Base-by-base conservation (phyloP, 2,888 invertebrate genomes). In the Mythimna ferrago region DNA sequence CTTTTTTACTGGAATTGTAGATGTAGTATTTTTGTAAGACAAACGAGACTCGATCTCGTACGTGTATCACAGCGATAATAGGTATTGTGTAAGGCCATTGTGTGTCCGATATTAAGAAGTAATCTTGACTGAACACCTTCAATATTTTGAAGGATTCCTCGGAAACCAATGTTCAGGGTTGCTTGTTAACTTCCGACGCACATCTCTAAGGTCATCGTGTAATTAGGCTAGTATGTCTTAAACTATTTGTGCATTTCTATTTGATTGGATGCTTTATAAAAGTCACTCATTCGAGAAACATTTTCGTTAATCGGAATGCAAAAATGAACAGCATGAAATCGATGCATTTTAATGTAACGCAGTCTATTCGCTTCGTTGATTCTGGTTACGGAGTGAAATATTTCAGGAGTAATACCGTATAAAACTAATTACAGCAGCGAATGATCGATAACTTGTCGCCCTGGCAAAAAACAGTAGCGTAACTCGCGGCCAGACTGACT, bases 41-140 rank as follows among this genome's bases (percentile, higher is more conserved):
- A 87, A 91, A 86, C 92, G 94, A 92, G 94, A 88, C 86, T 80
- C 81, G 88, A 86, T 86, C 94, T 94, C 94, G 91, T 91, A 93
- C 94, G 96, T 96, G 96, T 96, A 96, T 96, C 93, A 94, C 92
- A 96, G 96, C 96, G 96, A 96, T 96, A 96, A 96, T 95, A 95
- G 93, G 76, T 94, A 93, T 91, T 92, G 85, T 91, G 84, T 92
- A 92, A 90, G 93, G 87, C 92, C 92, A 82, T 89, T 89, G 92
- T 88, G 89, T 80, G 90, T 90, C 87, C 65, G 88, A 87, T 88
- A 88, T 91, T 87, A 89, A 92, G 92, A 89, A 92, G 92, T 76
- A 88, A 92, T 92, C 92, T 90, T 85, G 85, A 85, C 73, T 78
- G 77, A 79, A 83, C 79, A 26, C 82, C 78, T 78, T 76, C 53